Evolutionary conservation across 2,888 invertebrate species (phyloP), one percentile per base, ranked within the genome.

Genomic region (Thecophora atra): DNA sequence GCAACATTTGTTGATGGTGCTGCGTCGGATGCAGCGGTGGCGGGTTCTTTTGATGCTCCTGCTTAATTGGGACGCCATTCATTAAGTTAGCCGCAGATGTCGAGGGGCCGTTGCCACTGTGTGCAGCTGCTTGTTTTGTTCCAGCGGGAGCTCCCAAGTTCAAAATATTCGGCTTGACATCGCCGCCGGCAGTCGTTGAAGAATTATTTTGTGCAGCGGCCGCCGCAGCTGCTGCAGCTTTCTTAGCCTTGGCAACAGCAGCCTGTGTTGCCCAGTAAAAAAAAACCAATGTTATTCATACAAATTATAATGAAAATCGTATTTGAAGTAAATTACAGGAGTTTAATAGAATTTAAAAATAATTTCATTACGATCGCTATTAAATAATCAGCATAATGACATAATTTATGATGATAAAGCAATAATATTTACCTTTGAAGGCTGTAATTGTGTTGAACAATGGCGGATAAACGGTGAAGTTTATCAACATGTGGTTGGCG

Each of bases 241-340:
- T 85, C 76, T 87, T 84, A 77, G 86, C 81, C 80, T 87, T 84
- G 78, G 82, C 85, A 75, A 81, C 82, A 72, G 84, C 83, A 62
- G 84, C 85, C 47, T 47, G 47, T 44, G 7, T 47, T 47, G 15
- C 6, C 5, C 47, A 11, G 47, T n/a, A 11, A 3, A n/a, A 47
- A 0, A 47, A 47, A 17, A 47, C 13, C 5, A 47, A 11, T 47
- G 47, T 47, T 47, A 47, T 47, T 47, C 2, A 47, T 17, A 47
- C 6, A n/a, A 5, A n/a, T 47, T 3, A 47, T n/a, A n/a, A n/a
- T n/a, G n/a, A 47, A 47, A 47, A n/a, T 47, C 13, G n/a, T n/a
- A n/a, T 47, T 5, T 47, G 47, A 47, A 37, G 47, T 47, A 47
- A 11, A 13, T 44, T 44, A 44, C 1, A 44, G 8, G n/a, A 47